Percentiles rank a stretch among this genome's conserved stretches.
These are phyloP conservation scores for Theristicus caerulescens DNA, from an alignment of 2,113 vertebrate species.

Conservation along the genomic window DNA sequence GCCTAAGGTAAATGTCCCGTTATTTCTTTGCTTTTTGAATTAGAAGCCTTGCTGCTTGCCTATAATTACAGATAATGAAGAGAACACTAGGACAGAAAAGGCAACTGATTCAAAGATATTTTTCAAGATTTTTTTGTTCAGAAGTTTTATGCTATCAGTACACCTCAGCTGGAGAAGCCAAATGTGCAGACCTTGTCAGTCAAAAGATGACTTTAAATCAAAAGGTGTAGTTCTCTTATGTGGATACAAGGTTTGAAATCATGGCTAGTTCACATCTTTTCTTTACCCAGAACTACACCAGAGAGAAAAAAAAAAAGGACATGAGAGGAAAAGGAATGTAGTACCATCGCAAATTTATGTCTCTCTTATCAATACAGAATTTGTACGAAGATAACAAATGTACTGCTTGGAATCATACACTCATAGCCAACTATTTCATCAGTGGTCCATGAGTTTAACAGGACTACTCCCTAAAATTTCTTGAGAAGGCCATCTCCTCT, in stretches of 20 bases:
- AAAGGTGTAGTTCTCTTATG: background rate
- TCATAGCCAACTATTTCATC: background rate
- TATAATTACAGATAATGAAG: background rate
- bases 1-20: background rate
- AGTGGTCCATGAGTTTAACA: background rate
- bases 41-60: background rate
- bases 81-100: background rate
- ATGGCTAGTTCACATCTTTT: background rate
- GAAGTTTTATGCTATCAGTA: background rate
- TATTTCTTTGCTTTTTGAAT: background rate
- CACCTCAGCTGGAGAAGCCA: background rate
- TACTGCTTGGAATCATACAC: background rate
- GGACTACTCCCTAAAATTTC: background rate
- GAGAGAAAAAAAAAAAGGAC: background rate
- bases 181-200: background rate
- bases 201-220: background rate
- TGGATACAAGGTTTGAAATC: background rate
- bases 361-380: background rate
- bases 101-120: background rate
- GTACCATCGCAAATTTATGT: background rate
- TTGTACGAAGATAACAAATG: background rate
- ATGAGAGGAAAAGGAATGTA: background rate
- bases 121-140: background rate
- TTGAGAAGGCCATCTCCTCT: background rate
- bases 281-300: background rate